phyloP scores from a whole-genome alignment of 2,888 invertebrate species.

The Stenchaetothrips biformis region DNA sequence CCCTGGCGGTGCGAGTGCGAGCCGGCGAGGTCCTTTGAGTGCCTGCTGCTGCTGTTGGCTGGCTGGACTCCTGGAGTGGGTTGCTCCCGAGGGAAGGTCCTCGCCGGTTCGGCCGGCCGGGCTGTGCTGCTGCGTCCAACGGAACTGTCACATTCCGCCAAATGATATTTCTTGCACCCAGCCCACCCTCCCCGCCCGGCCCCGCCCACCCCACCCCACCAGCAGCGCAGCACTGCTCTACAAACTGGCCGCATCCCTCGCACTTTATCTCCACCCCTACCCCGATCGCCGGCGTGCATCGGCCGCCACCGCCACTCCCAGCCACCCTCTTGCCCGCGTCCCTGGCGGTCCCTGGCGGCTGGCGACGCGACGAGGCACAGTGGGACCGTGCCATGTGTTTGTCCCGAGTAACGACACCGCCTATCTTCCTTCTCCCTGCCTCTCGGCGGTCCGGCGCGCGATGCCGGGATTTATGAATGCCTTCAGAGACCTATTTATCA shows the following conservation, averaged over 20 bases:
- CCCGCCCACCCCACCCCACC: neutral
- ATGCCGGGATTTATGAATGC: constrained; percentile 4
- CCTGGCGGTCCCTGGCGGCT: neutral
- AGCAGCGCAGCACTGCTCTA: neutral
- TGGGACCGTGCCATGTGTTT: neutral
- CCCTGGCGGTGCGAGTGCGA: no score
- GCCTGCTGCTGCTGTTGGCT: neutral
- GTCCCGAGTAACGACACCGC: neutral
- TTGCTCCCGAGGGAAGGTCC: neutral
- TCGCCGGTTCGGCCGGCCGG: neutral
- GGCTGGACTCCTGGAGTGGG: neutral
- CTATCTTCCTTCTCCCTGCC: neutral
- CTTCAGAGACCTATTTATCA: constrained; percentile 6
- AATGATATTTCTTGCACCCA: neutral
- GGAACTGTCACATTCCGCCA: neutral
- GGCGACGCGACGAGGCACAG: neutral
- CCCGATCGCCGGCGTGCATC: no score
- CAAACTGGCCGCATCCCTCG: neutral
- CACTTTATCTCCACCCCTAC: neutral
- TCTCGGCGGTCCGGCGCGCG: neutral
- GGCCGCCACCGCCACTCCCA: no score
- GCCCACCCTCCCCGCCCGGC: neutral
- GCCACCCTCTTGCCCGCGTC: no score
- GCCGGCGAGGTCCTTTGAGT: no score
- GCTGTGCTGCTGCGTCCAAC: neutral